Evolutionary conservation across 2,888 invertebrate genomes (phyloP).

Genomic region (Acronicta leporina): DNA sequence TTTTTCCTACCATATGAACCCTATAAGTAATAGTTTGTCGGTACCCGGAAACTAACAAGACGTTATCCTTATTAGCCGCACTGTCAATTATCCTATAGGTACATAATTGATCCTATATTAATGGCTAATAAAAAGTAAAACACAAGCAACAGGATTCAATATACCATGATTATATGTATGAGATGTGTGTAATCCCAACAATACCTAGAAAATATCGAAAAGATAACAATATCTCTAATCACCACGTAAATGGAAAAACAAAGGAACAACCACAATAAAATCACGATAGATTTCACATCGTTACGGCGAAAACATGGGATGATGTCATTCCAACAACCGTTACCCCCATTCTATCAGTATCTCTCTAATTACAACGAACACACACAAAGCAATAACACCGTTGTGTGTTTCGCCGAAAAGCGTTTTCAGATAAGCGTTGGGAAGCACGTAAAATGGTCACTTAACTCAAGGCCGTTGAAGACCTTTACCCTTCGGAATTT

Average conservation of each 20-base stretch:
- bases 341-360: constrained; percentile 20
- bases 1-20: too few species aligned
- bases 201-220: background rate
- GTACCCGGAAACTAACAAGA: too few species aligned
- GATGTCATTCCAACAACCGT: constrained; percentile 30
- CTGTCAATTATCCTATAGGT: too few species aligned
- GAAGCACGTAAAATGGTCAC: constrained; percentile 58
- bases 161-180: background rate
- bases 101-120: too few species aligned
- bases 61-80: too few species aligned
- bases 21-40: too few species aligned
- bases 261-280: constrained; percentile 19
- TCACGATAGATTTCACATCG: constrained; percentile 7
- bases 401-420: constrained; percentile 57
- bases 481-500: constrained; percentile 59
- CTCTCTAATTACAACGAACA: constrained; percentile 39
- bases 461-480: constrained; percentile 58
- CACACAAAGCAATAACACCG: constrained; percentile 52
- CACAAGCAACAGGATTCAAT: too few species aligned
- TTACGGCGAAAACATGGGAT: constrained; percentile 31
- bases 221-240: background rate
- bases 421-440: constrained; percentile 62
- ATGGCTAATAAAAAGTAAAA: too few species aligned
- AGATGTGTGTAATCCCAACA: background rate
- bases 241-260: constrained; percentile 17